These are phyloP conservation scores for Euspilapteryx auroguttella DNA, from an alignment of 2,888 invertebrate genomes.

Conservation along the genomic window DNA sequence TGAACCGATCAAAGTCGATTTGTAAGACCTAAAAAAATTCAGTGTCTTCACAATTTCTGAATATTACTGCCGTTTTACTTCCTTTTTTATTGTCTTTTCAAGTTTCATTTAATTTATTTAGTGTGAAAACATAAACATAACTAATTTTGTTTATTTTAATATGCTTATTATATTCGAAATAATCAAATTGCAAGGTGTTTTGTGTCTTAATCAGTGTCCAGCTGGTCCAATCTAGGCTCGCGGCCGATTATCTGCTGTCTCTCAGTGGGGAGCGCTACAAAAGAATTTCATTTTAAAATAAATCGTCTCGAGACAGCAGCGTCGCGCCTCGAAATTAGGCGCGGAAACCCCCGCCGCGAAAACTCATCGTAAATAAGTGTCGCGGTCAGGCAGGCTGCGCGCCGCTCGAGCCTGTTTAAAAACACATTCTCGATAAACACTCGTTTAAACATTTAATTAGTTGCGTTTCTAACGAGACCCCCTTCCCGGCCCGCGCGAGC, in stretches of 20 bases:
- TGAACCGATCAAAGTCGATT: too few relatives aligned
- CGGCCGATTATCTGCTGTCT: constrained; percentile 42
- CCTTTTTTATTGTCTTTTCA: too few relatives aligned
- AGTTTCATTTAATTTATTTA: too few relatives aligned
- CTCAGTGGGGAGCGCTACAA: constrained; percentile 48
- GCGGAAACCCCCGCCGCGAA: constrained; percentile 51
- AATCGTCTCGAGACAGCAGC: constrained; percentile 53
- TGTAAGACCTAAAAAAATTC: too few relatives aligned
- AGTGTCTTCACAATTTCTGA: too few relatives aligned
- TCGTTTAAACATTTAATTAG: constrained; percentile 57
- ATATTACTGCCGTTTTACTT: too few relatives aligned
- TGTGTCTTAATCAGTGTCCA: constrained; percentile 40
- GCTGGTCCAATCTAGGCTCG: constrained; percentile 37
- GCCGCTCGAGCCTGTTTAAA: constrained; percentile 28
- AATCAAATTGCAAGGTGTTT: constrained; percentile 19
- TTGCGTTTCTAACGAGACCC: constrained; percentile 35
- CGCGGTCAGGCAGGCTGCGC: constrained; percentile 23
- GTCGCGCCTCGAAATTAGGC: constrained; percentile 55
- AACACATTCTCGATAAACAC: constrained; percentile 52
- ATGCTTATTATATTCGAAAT: too few relatives aligned
- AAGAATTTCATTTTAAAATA: constrained; percentile 50
- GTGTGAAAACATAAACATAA: too few relatives aligned
- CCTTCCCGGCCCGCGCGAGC: constrained; percentile 15
- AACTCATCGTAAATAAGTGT: constrained; percentile 55
- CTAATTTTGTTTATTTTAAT: too few relatives aligned